Base-by-base conservation (phyloP, 2,797 vertebrate species). In the Valencia hispanica region DNA sequence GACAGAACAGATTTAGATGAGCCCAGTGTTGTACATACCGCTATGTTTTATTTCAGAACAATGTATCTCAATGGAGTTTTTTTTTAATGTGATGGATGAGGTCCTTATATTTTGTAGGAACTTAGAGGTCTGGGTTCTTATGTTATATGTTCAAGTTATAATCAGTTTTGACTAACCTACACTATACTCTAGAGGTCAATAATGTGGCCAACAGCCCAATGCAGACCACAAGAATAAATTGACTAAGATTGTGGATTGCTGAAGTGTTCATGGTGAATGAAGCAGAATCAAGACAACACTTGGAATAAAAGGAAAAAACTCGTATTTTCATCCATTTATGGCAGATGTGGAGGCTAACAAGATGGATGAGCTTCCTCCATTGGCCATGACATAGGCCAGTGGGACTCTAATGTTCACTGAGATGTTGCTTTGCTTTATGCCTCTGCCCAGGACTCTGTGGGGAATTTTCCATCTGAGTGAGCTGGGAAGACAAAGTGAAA, bases 301-400 rank as follows among this genome's bases (percentile, higher is more conserved):
- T 68, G 70, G 27, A 70, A 57, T 36, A 50, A 47, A 63, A 76
- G 39, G 73, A 75, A 81, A 75, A 81, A 87, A 76, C 36, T 71
- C 41, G 82, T 70, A 34, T 76, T 78, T 78, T 79, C 72, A 79
- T 89, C 78, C 84, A 71, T 79, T 84, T 76, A 78, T 69, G 75
- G 72, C 27, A 79, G 82, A 79, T 59, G 72, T 77, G 79, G 75
- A 82, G 78, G 63, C 82, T 89, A 87, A 88, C 84, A 90, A 88
- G 88, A 92, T 82, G 87, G 84, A 93, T 91, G 90, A 89, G 86
- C 79, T 88, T 75, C 73, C 78, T 72, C 65, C 84, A 87, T 78
- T 84, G 86, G 73, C 71, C 68, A 66, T 68, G 86, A 88, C 73
- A 53, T 20, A 39, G 74, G 81, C 80, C 79, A 81, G 73, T 71